Base-by-base conservation (phyloP, 2,113 vertebrate species). In the Hypomesus transpacificus region DNA sequence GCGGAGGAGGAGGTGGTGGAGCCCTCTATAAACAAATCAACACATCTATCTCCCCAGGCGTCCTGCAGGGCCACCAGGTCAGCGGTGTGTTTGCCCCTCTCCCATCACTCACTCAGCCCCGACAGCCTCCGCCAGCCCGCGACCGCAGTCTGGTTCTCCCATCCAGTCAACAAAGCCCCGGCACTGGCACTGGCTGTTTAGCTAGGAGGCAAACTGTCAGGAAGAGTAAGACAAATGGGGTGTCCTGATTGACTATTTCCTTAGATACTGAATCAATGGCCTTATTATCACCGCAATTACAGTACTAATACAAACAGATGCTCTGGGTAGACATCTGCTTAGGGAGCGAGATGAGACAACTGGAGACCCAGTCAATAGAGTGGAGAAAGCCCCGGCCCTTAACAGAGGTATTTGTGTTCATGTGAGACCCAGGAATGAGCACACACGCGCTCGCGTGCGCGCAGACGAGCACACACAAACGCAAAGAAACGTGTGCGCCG, bases 221-320 rank as follows among this genome's bases (percentile, higher is more conserved):
- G 87, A 90, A 95, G 94, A 96, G 92, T 93, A 95, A 95, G 94
- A 96, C 90, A 90, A 93, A 96, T 95, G 94, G 84, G 89, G 89
- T 90, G 87, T 90, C 91, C 91, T 92, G 88, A 92, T 91, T 91
- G 94, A 94, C 94, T 93, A 94, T 92, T 94, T 93, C 93, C 92
- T 95, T 89, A 94, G 91, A 92, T 92, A 92, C 91, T 89, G 89
- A 94, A 95, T 94, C 94, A 95, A 93, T 92, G 93, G 93, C 87
- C 92, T 94, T 93, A 95, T 96, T 95, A 95, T 95, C 92, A 91
- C 93, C 84, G 89, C 91, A 95, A 95, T 95, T 95, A 94, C 90
- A 92, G 87, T 90, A 91, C 92, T 94, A 93, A 94, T 94, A 92
- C 94, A 95, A 95, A 94, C 94, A 96, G 93, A 95, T 95, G 93